Base-by-base conservation (phyloP, 1,140 invertebrate genomes). In the Adoxophyes honmai region DNA sequence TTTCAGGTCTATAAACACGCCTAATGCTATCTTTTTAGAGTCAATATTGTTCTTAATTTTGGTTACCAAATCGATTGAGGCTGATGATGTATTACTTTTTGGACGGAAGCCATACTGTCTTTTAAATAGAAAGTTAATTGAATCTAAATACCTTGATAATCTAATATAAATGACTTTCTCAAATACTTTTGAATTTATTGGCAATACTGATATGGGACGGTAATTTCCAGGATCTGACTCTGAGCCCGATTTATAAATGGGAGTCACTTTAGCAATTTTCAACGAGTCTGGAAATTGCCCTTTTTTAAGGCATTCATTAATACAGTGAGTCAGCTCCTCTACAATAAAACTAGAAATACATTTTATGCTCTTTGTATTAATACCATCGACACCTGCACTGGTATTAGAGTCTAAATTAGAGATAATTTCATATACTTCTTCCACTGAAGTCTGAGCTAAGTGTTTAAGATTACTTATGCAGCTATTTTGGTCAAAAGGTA, bases 81-180 rank as follows among this genome's bases (percentile, higher is more conserved):
- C 36, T n/a, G 36, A 37, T 10, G 13, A 13, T n/a, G 36, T 37
- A 9, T 37, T 37, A 37, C 10, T n/a, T 37, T 37, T 37, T n/a
- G 36, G 8, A 37, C 36, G 36, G 9, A 37, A 37, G 13, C 36
- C 36, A 37, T 37, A 37, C 8, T 37, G 36, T 37, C 13, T 37
- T 37, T 37, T 37, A 13, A 44, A 44, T 10, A 44, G 15, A 21
- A 44, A 44, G 1, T 44, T 1, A 16, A 44, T 44, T 9, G 39
- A 44, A 18, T 18, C 14, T 16, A 44, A 16, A 16, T 44, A 21
- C 2, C 14, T 8, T 15, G 4, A 16, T 44, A 44, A 10, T 44
- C 39, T 44, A 14, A 13, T 16, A 44, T 44, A 16, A 44, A 44
- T 44, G 4, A 44, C 16, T 15, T 28, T 52, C 34, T 52, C 51